Evolutionary conservation across 2,797 vertebrate genomes (phyloP), one percentile per base, ranked within the genome.

Genomic region (Telmatherina bonti): DNA sequence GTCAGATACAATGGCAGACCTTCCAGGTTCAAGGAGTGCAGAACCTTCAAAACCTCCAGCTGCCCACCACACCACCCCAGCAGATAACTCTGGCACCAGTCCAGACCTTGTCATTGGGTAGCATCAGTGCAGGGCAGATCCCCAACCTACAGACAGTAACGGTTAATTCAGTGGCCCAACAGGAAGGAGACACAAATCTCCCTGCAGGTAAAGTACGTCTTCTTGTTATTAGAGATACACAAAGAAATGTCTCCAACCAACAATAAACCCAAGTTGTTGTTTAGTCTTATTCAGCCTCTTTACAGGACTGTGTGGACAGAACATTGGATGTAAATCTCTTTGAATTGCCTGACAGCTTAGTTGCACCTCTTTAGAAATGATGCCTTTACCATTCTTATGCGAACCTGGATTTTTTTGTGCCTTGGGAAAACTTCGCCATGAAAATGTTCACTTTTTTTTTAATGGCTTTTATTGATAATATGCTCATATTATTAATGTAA

Each of bases 11-110:
- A 87, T 99, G 98, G 98, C 98, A 99, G 89, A 99, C 98, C 45
- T 99, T 99, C 94, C 98, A 99, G 95, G 97, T 99, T 86, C 98
- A 99, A 89, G 97, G 97, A 64, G 97, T 99, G 66, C 98, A 99
- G 91, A 98, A 98, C 88, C 96, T 99, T 84, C 98, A 99, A 92
- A 99, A 99, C 89, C 95, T 99, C 75, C 97, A 99, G 93, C 96
- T 99, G 91, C 97, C 98, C 83, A 96, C 97, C 85, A 94, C 96
- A 35, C 95, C 96, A 64, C 93, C 97, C 75, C 98, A 99, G 86
- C 98, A 99, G 90, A 98, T 99, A 88, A 99, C 98, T 47, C 92
- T 99, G 88, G 97, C 97, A 41, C 97, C 98, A 43, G 95, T 99
- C 86, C 98, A 99, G 91, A 98, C 98, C 27, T 95, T 99, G 83